Base-by-base conservation (phyloP, 2,797 vertebrate genomes). In the Aplochiton taeniatus region DNA sequence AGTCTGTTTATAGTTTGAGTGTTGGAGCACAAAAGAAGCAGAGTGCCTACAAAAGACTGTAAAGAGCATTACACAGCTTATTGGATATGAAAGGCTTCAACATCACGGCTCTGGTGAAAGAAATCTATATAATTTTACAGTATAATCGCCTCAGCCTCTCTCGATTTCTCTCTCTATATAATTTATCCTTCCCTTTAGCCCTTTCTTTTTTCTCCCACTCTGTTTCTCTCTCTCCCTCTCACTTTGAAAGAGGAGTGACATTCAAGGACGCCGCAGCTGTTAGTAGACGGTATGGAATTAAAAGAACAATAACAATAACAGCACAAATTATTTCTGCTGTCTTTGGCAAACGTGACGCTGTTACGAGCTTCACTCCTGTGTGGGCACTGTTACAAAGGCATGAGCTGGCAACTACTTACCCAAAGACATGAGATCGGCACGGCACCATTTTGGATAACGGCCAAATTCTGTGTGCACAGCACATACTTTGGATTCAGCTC, bases 361-460 rank as follows among this genome's bases (percentile, higher is more conserved):
- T 84, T 74, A 75, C 78, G 79, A 79, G 53, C 75, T 69, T 66
- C 78, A 65, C 66, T 71, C 61, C 55, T 66, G 65, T 77, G 73
- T 78, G 17, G 66, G 75, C 79, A 88, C 75, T 67, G 52, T 60
- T 12, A 68, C 73, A 81, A 77, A 84, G 76, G 68, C 67, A 16
- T 55, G 61, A 67, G 65, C 68, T 81, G 72, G 46, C 64, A 74
- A 78, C 66, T 79, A 74, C 85, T 85, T 86, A 83, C 84, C 80
- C 82, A 86, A 86, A 18, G 54, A 83, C 75, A 70, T 47, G 72
- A 81, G 70, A 71, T 66, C 53, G 45, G 64, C 12, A 78, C 69
- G 74, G 53, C 56, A 69, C 66, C 70, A 79, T 70, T 78, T 72
- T 75, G 78, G 76, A 56, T 83, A 86, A 87, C 58, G 47, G 58